Base-by-base conservation (phyloP, 2,888 invertebrate species). In the Drosophila basisetae region DNA sequence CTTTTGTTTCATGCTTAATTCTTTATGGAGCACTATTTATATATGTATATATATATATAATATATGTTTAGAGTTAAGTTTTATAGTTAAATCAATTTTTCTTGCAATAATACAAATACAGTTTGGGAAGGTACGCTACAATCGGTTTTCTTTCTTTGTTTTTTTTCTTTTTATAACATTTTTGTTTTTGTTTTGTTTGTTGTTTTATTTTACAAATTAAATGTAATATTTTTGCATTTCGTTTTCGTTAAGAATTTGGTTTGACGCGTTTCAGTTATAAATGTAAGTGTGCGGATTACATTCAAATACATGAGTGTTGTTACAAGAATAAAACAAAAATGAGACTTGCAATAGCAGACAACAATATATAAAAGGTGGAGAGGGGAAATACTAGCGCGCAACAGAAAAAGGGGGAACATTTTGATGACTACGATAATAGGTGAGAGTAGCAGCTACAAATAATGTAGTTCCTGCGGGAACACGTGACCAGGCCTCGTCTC, bases 181-280 rank as follows among this genome's bases (percentile, higher is more conserved):
- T 39, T 61, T 62, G 22, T 28, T 33, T 50, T 50, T 49, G 13
- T 35, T 71, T 68, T 72, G 72, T 68, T 67, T 78, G 78, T 50
- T 35, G n/a, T 35, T 71, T 68, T 72, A 74, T 68, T 68, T 76
- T 79, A 79, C 72, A 77, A 73, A 75, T 87, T 74, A 79, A 67
- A 73, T 59, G 74, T 67, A 84, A 55, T 13, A 52, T 59, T 59
- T 41, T 68, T 28, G n/a, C 43, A 49, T 47, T 18, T 80, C 37
- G 41, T 47, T 16, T 80, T 69, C 72, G 64, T 79, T 81, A 89
- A 87, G 80, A 91, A 91, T 91, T 91, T 91, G 91, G 92, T 91
- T 91, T 91, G 78, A 82, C 80, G 91, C 91, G 81, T 86, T 78
- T 82, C 81, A 76, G 73, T 79, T 74, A 73, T 73, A 61, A 54